Base-by-base conservation (phyloP, 1,140 invertebrate species). In the Diachasmimorpha longicaudata region DNA sequence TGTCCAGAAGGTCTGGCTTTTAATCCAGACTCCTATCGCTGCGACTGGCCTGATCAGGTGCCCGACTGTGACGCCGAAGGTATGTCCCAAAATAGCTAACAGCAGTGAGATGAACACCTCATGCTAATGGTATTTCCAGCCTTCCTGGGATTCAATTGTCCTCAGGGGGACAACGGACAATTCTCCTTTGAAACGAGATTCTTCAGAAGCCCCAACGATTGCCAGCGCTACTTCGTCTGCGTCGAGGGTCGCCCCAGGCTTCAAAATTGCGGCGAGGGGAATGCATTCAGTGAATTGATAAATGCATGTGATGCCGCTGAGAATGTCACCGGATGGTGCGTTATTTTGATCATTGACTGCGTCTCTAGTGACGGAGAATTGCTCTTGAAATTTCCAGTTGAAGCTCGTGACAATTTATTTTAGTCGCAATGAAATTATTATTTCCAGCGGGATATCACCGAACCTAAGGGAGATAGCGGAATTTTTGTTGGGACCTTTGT, bases 1-100 rank as follows among this genome's bases (percentile, higher is more conserved):
- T 96, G 95, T 83, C 94, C 95, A 0, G 95, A 96, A 85, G 96
- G 96, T 19, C 87, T 98, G 14, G 95, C 96, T 6, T 97, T 95
- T 85, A 95, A 94, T 83, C 88, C 92, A 8, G 91, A 93, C 63
- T 92, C 88, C 2, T 94, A 95, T 80, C 91, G 93, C 42, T 97
- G 96, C 83, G 95, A 96, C 78, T 97, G 96, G 96, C 95, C 95
- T 0, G 95, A 96, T 88, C 91, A 94, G 79, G 95, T 95, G 2
- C 82, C 89, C 0, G 92, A 93, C 69, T 96, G 95, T 81, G 93
- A 96, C 83, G 93, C 93, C 66, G 94, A 95, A 91, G 92, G 93
- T 93, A 86, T 70, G n/a, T 75, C 75, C 25, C 25, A 13, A 25
- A 16, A 16, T 0, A 36, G 11, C 23, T 0, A 52, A 52, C 31